Evolutionary conservation across 2,113 vertebrate species (phyloP), one percentile per base, ranked within the genome.

Genomic region (Mirounga angustirostris): DNA sequence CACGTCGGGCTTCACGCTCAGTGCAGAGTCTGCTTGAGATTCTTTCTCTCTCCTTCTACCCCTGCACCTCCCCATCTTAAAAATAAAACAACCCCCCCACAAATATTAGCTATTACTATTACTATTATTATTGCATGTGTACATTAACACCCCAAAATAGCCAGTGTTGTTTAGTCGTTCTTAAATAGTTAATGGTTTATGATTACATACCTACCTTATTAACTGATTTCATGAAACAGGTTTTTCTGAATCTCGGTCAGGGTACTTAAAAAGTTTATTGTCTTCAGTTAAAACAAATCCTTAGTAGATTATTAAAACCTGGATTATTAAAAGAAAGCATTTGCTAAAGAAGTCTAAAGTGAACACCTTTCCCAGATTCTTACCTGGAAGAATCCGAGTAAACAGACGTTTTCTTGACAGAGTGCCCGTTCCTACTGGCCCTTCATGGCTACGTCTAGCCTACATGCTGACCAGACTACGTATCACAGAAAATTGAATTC

Each of bases 171-270:
- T 92, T 16, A 46, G 24, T 92, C 28, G 12, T 86, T 95, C 26
- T 43, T 83, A 36, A 52, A 52, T 54, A 71, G 28, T 43, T 86
- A 50, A 33, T 81, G 65, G 12, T 54, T 97, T 93, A 46, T 61
- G 81, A 92, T 58, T 69, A 36, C 0, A 43, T 79, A 71, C 36
- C 86, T 86, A 73, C 11, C 46, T 96, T 28, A 22, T 63, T 76
- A 90, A 61, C 83, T 87, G 12, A 59, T 94, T 79, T 94, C 56
- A 56, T 74, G 33, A 54, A 87, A 80, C 28, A 95, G 56, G 0
- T 46, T 19, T 78, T 94, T 95, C 65, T 91, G 67, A 88, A 69
- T 96, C 63, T 87, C 33, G 33, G 81, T 59, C 4, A 30, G 56
- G 18, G 33, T 61, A n/a, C 52, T 88, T 90, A 40, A 61, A 91